Evolutionary conservation across 2,797 vertebrate genomes (phyloP).

Genomic region (Balearica regulorum): DNA sequence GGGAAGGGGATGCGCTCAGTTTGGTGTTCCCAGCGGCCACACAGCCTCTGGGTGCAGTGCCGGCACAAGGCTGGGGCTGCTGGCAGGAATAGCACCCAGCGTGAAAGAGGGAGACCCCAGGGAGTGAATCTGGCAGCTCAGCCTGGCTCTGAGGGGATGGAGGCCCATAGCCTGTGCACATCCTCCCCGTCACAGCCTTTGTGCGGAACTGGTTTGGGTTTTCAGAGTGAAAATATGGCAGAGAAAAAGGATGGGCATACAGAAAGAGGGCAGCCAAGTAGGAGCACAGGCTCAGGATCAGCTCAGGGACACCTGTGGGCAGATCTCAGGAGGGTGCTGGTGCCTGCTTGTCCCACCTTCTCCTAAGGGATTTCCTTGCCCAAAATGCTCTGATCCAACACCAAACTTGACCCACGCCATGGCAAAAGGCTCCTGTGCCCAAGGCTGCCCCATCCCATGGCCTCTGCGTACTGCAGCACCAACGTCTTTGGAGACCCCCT

Average conservation of each 20-base stretch:
- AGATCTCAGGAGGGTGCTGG: neutral
- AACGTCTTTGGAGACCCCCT: neutral
- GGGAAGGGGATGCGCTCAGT: neutral
- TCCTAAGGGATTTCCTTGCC: neutral
- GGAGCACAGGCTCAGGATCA: neutral
- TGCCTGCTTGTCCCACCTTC: neutral
- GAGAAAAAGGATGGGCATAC: neutral
- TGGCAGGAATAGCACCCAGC: neutral
- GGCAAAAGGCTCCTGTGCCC: neutral
- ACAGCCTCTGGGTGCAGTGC: neutral
- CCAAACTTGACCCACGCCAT: neutral
- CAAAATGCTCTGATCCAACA: neutral
- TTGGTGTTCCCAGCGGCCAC: neutral
- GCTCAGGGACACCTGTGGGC: neutral
- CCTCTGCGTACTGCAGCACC: neutral
- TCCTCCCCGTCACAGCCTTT: rapidly evolving
- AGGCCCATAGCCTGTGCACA: rapidly evolving
- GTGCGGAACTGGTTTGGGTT: neutral
- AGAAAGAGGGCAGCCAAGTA: neutral
- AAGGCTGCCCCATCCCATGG: rapidly evolving
- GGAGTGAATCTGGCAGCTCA: neutral
- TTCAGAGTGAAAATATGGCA: neutral
- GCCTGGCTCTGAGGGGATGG: rapidly evolving
- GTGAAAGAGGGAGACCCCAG: neutral
- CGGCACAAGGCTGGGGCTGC: neutral